phyloP scores from a whole-genome alignment of 2,888 invertebrate species.

The Lathronympha strigana region DNA sequence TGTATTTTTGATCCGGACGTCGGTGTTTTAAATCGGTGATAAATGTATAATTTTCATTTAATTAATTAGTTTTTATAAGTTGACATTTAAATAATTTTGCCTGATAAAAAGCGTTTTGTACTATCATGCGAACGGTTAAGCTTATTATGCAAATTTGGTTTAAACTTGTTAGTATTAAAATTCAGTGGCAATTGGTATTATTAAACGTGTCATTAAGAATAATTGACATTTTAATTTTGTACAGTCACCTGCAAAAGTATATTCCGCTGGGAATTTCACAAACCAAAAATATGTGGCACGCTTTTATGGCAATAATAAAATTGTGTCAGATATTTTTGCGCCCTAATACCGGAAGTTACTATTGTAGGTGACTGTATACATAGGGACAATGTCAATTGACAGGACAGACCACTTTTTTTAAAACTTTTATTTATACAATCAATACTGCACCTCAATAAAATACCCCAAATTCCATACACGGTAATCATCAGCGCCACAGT shows the following conservation, averaged over 20 bases:
- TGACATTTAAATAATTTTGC: constrained; percentile 16
- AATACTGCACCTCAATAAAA: neutral
- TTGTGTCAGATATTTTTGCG: too few species aligned
- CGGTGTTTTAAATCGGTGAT: constrained; percentile 56
- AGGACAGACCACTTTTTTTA: neutral
- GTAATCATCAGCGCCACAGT: constrained; percentile 8
- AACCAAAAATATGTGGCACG: too few species aligned
- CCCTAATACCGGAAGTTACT: too few species aligned
- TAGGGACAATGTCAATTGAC: too few species aligned
- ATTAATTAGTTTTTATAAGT: constrained; percentile 24
- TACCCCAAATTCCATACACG: neutral
- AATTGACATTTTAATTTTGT: neutral
- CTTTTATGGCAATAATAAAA: too few species aligned
- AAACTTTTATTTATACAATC: neutral
- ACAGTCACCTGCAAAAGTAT: too few species aligned
- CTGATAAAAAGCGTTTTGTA: constrained; percentile 21
- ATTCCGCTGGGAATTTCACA: too few species aligned
- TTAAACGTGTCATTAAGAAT: neutral
- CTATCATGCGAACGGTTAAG: constrained; percentile 19
- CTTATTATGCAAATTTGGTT: constrained; percentile 23
- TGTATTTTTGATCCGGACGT: constrained; percentile 63
- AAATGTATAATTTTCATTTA: constrained; percentile 37
- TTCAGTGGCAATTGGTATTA: neutral
- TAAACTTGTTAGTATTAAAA: constrained; percentile 1
- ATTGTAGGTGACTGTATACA: too few species aligned